These are phyloP conservation scores for Eupithecia insigniata DNA, from an alignment of 2,888 invertebrate genomes.

Conservation along the genomic window DNA sequence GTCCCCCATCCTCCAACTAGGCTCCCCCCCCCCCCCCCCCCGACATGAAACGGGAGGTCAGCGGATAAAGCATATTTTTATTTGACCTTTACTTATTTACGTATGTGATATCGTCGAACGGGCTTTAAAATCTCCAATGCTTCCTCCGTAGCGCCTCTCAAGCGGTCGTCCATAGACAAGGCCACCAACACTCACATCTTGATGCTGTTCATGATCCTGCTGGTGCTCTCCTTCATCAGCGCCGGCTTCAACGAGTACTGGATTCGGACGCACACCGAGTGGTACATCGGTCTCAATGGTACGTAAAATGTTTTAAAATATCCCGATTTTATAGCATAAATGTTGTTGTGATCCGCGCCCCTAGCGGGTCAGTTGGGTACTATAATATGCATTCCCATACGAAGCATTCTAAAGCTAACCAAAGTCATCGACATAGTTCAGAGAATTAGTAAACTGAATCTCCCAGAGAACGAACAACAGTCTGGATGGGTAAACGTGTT, in stretches of 20 bases:
- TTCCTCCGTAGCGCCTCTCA: slow-evolving; percentile 85
- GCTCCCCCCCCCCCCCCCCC: too few relatives aligned
- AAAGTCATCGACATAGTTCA: neutral
- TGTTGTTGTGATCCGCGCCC: neutral
- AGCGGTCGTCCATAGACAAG: slow-evolving; percentile 97
- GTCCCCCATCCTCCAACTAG: too few relatives aligned
- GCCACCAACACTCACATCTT: slow-evolving; percentile 97
- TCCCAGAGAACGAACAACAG: neutral
- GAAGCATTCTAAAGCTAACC: neutral
- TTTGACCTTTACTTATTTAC: too few relatives aligned
- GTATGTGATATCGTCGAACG: neutral
- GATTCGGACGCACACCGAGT: slow-evolving; percentile 88
- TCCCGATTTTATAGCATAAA: neutral
- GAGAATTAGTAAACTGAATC: neutral
- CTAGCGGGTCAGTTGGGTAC: neutral
- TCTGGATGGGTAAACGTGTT: too few relatives aligned
- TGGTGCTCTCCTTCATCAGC: slow-evolving; percentile 94
- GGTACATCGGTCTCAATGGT: slow-evolving; percentile 94
- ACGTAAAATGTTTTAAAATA: neutral
- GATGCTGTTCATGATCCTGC: slow-evolving; percentile 95
- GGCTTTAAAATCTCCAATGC: neutral
- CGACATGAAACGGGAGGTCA: too few relatives aligned
- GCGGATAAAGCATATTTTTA: too few relatives aligned
- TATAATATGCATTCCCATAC: neutral
- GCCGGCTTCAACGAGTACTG: slow-evolving; percentile 96